These are phyloP conservation scores for Protosalanx chinensis DNA, from an alignment of 2,797 vertebrate genomes.

Conservation along the genomic window DNA sequence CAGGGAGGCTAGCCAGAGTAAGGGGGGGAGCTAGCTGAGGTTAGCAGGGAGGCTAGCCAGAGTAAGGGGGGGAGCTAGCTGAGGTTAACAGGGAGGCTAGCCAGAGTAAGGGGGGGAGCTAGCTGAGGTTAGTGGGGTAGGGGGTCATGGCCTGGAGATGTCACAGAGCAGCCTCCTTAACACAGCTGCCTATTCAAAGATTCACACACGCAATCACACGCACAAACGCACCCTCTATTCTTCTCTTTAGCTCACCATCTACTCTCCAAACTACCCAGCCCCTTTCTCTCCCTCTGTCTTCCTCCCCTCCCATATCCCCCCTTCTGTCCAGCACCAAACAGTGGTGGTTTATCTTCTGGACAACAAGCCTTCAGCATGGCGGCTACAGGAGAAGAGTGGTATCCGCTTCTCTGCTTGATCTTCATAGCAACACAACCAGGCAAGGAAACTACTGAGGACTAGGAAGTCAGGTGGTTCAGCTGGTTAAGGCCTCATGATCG, in stretches of 20 bases:
- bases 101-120: neutral
- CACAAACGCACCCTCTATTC: conserved; percentile 14
- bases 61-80: neutral
- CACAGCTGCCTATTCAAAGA: conserved; percentile 53
- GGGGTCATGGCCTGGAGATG: conserved; percentile 46
- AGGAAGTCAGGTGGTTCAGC: no score
- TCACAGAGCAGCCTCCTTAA: conserved; percentile 45
- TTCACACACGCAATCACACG: conserved; percentile 16
- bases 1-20: neutral
- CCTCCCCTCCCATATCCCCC: neutral
- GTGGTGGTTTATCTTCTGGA: conserved; percentile 6
- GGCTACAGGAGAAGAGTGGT: conserved; percentile 22
- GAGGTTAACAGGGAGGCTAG: conserved; percentile 7
- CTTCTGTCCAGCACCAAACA: conserved; percentile 2
- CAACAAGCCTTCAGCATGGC: conserved; percentile 53
- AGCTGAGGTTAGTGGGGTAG: conserved; percentile 14
- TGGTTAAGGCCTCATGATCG: no score
- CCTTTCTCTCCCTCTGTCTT: neutral
- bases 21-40: conserved; percentile 7
- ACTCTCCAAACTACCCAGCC: neutral
- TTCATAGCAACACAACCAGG: conserved; percentile 56
- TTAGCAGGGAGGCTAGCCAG: neutral
- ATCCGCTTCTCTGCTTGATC: conserved; percentile 30
- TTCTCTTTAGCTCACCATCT: neutral
- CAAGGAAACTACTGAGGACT: conserved; percentile 35